Evolutionary conservation across 2,888 invertebrate genomes (phyloP), one percentile per base, ranked within the genome.

Genomic region (Cyclophora albipunctata): DNA sequence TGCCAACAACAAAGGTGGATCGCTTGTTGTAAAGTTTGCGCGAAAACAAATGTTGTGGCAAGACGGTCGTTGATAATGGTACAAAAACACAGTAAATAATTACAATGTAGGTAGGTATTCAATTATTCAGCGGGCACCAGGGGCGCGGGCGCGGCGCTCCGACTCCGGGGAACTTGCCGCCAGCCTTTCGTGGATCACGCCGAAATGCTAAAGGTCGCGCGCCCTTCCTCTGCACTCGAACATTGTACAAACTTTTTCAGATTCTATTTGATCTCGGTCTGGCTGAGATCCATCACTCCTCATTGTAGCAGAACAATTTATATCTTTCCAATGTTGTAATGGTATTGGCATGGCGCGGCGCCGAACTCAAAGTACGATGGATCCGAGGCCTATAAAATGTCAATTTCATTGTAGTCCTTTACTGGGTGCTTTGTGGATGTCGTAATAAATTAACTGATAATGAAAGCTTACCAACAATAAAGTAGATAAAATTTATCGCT

Each of bases 201-300:
- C 46, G 54, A 59, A 77, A 78, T 78, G 68, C 63, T 69, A 78
- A 75, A 76, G 76, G 76, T 77, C 70, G 53, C 58, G 63, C 49
- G 57, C 62, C 64, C 55, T 61, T 64, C 49, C 55, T 62, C 57
- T 64, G 63, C 62, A 69, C 64, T 69, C 62, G 58, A 58, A 66
- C 64, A 65, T 65, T 63, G 63, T 60, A 59, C 46, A 54, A 60
- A 60, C 52, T 60, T 70, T 67, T 68, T 62, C 55, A 58, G 58
- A 64, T 62, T 65, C 56, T 62, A 60, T 57, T 66, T 55, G 59
- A 62, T 62, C 50, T 63, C 57, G 55, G 56, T 55, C 59, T 57
- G 55, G 53, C 57, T 64, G 50, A 51, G 59, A 65, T 59, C 52
- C 57, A 52, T 52, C 45, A 50, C 42, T 48, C 40, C 45, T 55